These are phyloP conservation scores for Pseudochirops corinnae DNA, from an alignment of 2,797 vertebrate species.

Conservation along the genomic window DNA sequence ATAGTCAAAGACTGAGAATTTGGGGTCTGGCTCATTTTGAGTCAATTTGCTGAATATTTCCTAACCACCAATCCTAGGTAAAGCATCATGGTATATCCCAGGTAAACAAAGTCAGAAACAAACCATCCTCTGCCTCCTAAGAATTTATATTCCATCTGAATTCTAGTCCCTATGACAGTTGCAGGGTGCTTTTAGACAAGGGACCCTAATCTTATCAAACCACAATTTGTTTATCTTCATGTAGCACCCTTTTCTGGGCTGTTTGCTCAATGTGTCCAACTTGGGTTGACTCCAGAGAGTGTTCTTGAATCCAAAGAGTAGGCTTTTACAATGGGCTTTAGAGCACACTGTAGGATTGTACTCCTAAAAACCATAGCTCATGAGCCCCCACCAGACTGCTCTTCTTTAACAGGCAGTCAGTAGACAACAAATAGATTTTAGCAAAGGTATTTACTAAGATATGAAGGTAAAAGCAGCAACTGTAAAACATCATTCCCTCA, in stretches of 20 bases:
- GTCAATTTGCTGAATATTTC: not conserved
- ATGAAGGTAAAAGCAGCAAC: not conserved
- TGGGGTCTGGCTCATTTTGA: not conserved
- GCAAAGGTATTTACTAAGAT: not conserved
- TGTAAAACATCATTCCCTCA: not conserved
- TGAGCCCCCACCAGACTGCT: not conserved
- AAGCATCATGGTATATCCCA: not conserved
- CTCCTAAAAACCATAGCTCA: not conserved
- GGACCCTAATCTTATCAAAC: not conserved
- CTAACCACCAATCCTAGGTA: not conserved
- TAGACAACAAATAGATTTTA: not conserved
- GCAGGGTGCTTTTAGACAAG: not conserved
- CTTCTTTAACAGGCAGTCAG: not conserved
- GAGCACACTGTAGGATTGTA: not conserved
- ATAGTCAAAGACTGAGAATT: not conserved
- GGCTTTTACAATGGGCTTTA: not conserved
- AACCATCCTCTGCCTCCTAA: not conserved
- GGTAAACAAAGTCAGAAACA: not conserved
- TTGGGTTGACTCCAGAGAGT: not conserved
- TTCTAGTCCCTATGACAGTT: not conserved
- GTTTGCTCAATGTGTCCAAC: not conserved
- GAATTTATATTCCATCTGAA: not conserved
- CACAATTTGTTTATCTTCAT: not conserved
- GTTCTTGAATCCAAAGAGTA: not conserved
- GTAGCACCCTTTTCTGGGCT: not conserved